A percentile compares a stretch with the other conserved stretches of the same genome.
Conservation (phyloP, 2,797 vertebrate genomes). For the Pristis pectinata region DNA sequence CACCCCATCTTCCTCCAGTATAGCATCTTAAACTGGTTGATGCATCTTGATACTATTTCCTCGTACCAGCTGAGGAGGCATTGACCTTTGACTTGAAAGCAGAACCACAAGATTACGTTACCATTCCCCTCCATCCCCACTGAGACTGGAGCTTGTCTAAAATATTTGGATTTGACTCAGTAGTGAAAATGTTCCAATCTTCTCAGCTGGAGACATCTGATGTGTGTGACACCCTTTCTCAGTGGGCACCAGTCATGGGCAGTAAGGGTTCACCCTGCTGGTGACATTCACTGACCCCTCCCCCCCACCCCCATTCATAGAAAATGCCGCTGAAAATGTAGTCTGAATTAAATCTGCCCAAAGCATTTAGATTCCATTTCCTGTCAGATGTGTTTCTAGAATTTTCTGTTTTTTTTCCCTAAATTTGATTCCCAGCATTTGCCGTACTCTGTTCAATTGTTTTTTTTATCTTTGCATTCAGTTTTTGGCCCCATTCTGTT, state of each 20-base stretch:
- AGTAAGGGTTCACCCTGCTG: not conserved
- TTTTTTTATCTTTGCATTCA: not conserved
- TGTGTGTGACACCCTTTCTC: not conserved
- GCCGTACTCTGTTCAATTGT: not conserved
- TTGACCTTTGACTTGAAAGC: not conserved
- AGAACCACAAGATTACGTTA: not conserved
- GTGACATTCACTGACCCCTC: no score
- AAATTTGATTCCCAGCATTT: not conserved
- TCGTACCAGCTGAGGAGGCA: not conserved
- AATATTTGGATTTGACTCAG: not conserved
- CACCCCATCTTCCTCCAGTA: no score
- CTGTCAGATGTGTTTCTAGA: not conserved
- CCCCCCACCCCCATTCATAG: no score
- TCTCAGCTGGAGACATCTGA: not conserved
- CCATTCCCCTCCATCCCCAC: no score
- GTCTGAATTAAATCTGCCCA: not conserved
- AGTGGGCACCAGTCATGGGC: not conserved
- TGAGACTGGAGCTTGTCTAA: not conserved
- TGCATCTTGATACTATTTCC: not conserved
- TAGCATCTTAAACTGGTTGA: no score
- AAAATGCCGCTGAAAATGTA: not conserved
- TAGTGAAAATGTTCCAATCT: not conserved
- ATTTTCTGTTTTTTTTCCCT: not conserved
- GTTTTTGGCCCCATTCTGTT: not conserved
- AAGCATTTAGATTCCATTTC: not conserved